Conservation (phyloP, 2,797 vertebrate genomes). For the Cuniculus paca region DNA sequence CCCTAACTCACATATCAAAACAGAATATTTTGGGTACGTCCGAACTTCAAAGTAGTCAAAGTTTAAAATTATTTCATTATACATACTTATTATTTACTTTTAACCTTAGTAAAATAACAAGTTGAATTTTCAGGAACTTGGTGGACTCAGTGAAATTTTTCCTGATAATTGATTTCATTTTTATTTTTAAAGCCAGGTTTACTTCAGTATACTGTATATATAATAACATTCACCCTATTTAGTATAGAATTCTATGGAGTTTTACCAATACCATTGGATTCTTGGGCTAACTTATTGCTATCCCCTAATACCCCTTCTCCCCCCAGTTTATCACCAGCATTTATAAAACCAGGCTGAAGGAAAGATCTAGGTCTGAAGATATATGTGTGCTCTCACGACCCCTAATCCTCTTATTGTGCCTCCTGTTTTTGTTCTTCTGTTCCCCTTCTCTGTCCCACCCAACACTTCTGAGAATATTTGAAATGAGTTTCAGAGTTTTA, state of each 20-base stretch:
- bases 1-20: neutral
- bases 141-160: neutral
- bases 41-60: neutral
- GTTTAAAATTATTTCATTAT: conserved; percentile 19
- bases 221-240: neutral
- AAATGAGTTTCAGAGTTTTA: neutral
- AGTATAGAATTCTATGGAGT: neutral
- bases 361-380: no score
- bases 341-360: no score
- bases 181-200: conserved; percentile 15
- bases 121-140: conserved; percentile 36
- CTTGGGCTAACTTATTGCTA: neutral
- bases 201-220: neutral
- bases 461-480: neutral
- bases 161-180: neutral
- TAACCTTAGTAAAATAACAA: neutral
- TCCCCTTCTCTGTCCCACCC: neutral
- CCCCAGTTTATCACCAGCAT: no score
- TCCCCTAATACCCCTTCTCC: no score
- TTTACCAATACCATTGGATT: neutral
- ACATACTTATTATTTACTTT: neutral
- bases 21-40: neutral
- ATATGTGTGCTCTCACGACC: no score
- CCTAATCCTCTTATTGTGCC: neutral
- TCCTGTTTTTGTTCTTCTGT: neutral